Base-by-base conservation (phyloP, 1,140 invertebrate species). In the Pogonomyrmex barbatus region DNA sequence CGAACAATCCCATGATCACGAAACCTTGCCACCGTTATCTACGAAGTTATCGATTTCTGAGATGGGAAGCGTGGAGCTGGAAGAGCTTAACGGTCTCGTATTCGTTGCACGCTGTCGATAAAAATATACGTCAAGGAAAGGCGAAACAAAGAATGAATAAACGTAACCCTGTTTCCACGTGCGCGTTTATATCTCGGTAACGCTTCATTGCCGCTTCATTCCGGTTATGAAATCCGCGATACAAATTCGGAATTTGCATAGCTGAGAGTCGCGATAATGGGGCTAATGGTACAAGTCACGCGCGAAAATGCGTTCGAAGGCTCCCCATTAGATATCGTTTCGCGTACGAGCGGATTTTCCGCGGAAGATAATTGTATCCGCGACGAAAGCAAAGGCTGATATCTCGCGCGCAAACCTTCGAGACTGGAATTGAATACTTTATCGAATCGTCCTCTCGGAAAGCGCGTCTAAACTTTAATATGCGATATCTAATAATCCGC, bases 1-100 rank as follows among this genome's bases (percentile, higher is more conserved):
- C 79, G 33, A 83, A 60, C 79, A 42, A 60, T 60, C 33, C 68
- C 17, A 36, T 17, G 79, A 62, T 62, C 68, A 42, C 65, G 78
- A 17, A 24, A 58, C 54, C 68, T 60, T 52, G 33, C 70, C 45
- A 6, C 79, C n/a, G 79, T 60, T 73, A 36, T 54, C 30, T 58
- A 30, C 67, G 54, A 82, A 82, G 79, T 73, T 73, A 75, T 83
- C 79, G 79, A 73, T 83, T 83, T 83, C 17, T 58, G 60, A 78
- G 9, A 63, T 9, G 50, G 36, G 70, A 76, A 63, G 75, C 73
- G 45, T 33, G 47, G 39, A 42, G 54, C 81, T 60, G 60, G 82
- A 85, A 85, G 60, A 85, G 62, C 82, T 85, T 65, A 77, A 63
- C 42, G 56, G 17, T 82, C 24, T 24, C 30, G 4, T 62, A 39